Evolutionary conservation across 2,888 invertebrate species (phyloP), one percentile per base, ranked within the genome.

Genomic region (Parnassius apollo): DNA sequence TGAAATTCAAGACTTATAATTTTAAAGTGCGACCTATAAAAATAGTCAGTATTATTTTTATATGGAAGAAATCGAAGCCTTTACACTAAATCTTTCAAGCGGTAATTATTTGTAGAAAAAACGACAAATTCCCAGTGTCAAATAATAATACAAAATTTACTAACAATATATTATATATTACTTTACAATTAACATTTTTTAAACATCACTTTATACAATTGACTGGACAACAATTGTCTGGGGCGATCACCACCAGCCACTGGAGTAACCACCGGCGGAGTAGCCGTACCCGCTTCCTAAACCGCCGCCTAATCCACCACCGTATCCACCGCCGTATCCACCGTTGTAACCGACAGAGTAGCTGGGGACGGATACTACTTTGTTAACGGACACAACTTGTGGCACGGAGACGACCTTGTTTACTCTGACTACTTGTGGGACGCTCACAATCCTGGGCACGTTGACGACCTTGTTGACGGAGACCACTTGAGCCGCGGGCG

Each of bases 341-440:
- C 12, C n/a, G 4, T 35, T 35, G 35, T 35, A 35, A 7, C 35
- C 35, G 35, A 35, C 35, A 35, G 35, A 35, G 35, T 35, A 35
- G 35, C 71, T 68, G 72, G 73, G 72, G 3, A 79, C 83, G 57
- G 80, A 73, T 66, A 87, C 76, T 64, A 75, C 72, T 69, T 70
- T 68, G 71, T 78, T 77, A 66, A 78, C 77, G 68, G 78, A 68
- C 59, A 76, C 74, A 67, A 82, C 78, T 68, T 81, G 80, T 50
- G 81, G 56, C 51, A 75, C 80, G 65, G 82, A 79, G 67, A 86
- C 77, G 22, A 80, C 72, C 70, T 79, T 83, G 64, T 73, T 79
- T 42, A 81, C 79, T 51, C 68, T 66, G 62, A 80, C 71, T n/a
- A 78, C 75, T 64, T 77, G 74, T 1, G 81, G 81, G 52, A 80